phyloP scores from a whole-genome alignment of 2,113 vertebrate species.

The Anoura caudifer region DNA sequence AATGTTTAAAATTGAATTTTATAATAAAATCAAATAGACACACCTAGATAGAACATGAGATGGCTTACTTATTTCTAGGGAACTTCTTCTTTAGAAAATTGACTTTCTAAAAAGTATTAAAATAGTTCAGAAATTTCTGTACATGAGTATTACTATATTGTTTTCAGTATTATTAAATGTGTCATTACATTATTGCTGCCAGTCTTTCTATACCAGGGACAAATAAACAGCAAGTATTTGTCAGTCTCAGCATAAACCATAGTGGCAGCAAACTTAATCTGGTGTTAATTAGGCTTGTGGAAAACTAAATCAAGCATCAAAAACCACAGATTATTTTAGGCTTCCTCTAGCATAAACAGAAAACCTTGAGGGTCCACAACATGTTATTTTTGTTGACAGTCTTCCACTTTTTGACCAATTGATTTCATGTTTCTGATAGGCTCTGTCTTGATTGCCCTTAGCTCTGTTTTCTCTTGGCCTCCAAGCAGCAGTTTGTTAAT shows the following conservation, averaged over 20 bases:
- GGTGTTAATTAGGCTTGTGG: conserved; percentile 89
- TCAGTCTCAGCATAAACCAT: conserved; percentile 83
- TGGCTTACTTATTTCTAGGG: neutral
- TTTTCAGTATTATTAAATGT: conserved; percentile 78
- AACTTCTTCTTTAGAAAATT: conserved; percentile 26
- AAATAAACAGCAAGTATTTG: conserved; percentile 81
- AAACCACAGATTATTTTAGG: conserved; percentile 88
- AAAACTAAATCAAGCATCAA: conserved; percentile 93
- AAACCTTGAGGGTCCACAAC: conserved; percentile 75
- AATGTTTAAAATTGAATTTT: conserved; percentile 23
- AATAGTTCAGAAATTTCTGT: conserved; percentile 37
- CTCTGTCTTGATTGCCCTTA: conserved; percentile 80
- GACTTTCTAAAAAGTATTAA: neutral
- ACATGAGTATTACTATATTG: conserved; percentile 51
- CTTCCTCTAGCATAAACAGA: conserved; percentile 84
- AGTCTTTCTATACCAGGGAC: conserved; percentile 69
- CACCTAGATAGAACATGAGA: neutral
- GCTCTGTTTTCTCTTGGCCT: conserved; percentile 79
- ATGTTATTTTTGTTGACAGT: conserved; percentile 85
- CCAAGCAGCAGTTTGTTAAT: conserved; percentile 82
- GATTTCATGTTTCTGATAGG: conserved; percentile 68
- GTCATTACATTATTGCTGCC: conserved; percentile 72
- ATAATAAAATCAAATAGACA: neutral
- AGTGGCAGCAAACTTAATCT: conserved; percentile 87
- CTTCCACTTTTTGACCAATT: conserved; percentile 77